Base-by-base conservation (phyloP, 2,888 invertebrate genomes). In the Xestia xanthographa region DNA sequence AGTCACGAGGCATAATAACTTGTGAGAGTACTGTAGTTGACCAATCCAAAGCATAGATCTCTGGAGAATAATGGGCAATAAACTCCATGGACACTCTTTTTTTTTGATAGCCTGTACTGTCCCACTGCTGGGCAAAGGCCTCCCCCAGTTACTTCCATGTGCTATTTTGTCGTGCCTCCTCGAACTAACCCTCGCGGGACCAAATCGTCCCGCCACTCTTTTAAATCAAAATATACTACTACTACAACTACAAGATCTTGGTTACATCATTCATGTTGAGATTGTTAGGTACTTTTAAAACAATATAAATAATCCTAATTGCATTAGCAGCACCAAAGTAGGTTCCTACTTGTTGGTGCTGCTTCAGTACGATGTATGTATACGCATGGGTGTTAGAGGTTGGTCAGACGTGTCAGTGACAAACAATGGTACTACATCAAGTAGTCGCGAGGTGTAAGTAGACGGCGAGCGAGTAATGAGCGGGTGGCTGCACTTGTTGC, bases 401-500 rank as follows among this genome's bases (percentile, higher is more conserved):
- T 12, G 14, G 38, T 22, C 20, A 5, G n/a, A 20, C 34, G 48
- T 17, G 38, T 20, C n/a, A 29, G 20, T 62, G n/a, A 17, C n/a
- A 12, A 60, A 26, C 43, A 71, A 41, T 41, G 38, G 11, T 26
- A 63, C 29, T 38, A 53, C 43, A 73, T 45, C 26, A 26, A 38
- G 56, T 38, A 53, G 74, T 38, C 8, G 26, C 14, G 58, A 43
- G 62, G 17, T 22, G 72, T 12, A 48, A 65, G 76, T 45, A 29
- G 71, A 48, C 68, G 58, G 75, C 63, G 80, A 72, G 78, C 83
- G 80, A 38, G 80, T 81, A 75, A 75, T 77, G 77, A 77, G 80
- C 73, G 80, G 83, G 88, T 83, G 68, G 79, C 77, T 81, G 73
- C 90, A 90, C 90, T 90, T 88, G 90, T 90, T 90, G 90, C 90